These are phyloP conservation scores for Mayetiola destructor DNA, from an alignment of 2,888 invertebrate genomes.

Conservation along the genomic window DNA sequence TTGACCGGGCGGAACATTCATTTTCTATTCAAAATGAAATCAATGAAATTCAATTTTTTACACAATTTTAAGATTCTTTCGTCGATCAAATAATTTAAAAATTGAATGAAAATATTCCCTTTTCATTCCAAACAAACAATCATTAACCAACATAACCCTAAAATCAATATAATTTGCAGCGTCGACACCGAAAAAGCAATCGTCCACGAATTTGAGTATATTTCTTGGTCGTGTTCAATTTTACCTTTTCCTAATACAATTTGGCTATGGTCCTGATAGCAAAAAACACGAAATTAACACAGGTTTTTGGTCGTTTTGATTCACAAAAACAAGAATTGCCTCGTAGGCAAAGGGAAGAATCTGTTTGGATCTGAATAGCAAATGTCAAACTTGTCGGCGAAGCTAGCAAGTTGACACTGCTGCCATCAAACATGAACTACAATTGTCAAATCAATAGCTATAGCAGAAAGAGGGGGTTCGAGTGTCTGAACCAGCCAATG, in stretches of 20 bases:
- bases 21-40: constrained; percentile 24
- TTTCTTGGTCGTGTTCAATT: not conserved
- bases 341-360: constrained; percentile 5
- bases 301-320: not conserved
- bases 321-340: constrained; percentile 4
- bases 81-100: not conserved
- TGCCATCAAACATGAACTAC: constrained; percentile 1
- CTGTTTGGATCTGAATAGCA: constrained; percentile 9
- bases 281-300: no score
- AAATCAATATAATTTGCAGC: not conserved
- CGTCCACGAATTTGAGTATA: no score
- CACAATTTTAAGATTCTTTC: not conserved
- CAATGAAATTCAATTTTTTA: not conserved
- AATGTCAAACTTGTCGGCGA: constrained; percentile 4
- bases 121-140: no score
- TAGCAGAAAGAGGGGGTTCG: not conserved
- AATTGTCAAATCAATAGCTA: not conserved
- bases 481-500: no score
- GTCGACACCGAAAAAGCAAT: not conserved
- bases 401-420: not conserved
- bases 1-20: constrained; percentile 32
- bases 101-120: not conserved
- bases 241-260: no score
- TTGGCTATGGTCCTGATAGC: no score
- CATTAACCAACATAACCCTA: not conserved